phyloP scores from a whole-genome alignment of 64 coral and sea anemone species.

The Stichodactyla mertensii region DNA sequence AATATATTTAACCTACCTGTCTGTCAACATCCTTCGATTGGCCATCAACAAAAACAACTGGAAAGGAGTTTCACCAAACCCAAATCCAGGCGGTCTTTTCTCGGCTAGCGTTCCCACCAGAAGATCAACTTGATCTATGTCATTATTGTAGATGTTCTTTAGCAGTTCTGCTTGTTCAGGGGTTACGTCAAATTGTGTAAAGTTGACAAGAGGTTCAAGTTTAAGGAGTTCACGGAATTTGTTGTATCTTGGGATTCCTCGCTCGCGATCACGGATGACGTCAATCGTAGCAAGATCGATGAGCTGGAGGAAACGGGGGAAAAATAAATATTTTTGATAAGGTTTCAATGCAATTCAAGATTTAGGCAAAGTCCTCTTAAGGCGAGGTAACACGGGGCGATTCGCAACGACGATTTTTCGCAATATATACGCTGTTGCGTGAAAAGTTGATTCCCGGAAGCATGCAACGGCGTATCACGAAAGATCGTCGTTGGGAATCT shows the following conservation, averaged over 20 bases:
- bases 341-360: neutral
- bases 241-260: constrained; percentile 87
- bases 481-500: too few relatives aligned
- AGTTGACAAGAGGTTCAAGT: constrained; percentile 28
- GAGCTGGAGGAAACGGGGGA: constrained; percentile 31
- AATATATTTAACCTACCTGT: constrained; percentile 46
- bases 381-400: too few relatives aligned
- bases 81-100: constrained; percentile 56
- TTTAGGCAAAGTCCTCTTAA: too few relatives aligned
- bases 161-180: constrained; percentile 35
- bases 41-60: constrained; percentile 83
- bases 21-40: constrained; percentile 68
- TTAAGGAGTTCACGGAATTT: constrained; percentile 66
- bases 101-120: constrained; percentile 71
- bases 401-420: too few relatives aligned
- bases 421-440: too few relatives aligned
- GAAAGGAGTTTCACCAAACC: constrained; percentile 81
- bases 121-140: constrained; percentile 72
- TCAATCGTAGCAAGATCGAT: constrained; percentile 82
- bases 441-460: too few relatives aligned
- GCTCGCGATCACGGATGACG: constrained; percentile 80
- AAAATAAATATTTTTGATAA: neutral
- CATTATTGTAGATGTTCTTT: constrained; percentile 39
- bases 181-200: constrained; percentile 51
- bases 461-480: too few relatives aligned